phyloP scores from a whole-genome alignment of 1,140 invertebrate species.

The Phymastichus coffea region DNA sequence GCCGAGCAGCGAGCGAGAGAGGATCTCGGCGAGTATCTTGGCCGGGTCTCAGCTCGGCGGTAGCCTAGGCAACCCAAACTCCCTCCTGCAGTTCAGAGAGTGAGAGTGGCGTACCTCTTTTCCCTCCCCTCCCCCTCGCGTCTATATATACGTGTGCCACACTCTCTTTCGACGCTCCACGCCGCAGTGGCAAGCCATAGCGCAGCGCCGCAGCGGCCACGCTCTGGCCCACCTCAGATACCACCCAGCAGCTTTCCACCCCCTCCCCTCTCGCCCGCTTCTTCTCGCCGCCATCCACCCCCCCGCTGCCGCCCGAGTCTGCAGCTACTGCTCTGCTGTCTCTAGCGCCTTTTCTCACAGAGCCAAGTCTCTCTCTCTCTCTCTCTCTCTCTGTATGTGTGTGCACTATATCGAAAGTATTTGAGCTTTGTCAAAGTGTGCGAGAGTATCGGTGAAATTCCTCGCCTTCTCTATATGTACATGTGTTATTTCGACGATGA shows the following conservation, averaged over 20 bases:
- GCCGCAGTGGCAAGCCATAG: constrained; percentile 51
- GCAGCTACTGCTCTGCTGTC: constrained; percentile 17
- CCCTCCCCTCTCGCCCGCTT: constrained; percentile 24
- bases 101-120: constrained; percentile 32
- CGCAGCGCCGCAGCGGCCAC: constrained; percentile 54
- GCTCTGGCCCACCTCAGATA: constrained; percentile 54
- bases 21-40: constrained; percentile 56
- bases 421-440: too few relatives aligned
- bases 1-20: constrained; percentile 22
- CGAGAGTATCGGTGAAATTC: too few relatives aligned
- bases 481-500: too few relatives aligned
- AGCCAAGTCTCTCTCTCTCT: background rate
- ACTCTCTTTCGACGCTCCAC: constrained; percentile 51
- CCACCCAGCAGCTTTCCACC: constrained; percentile 22
- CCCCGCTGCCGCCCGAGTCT: constrained; percentile 14
- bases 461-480: too few relatives aligned
- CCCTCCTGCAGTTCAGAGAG: constrained; percentile 32
- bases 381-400: too few relatives aligned
- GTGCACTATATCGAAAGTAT: too few relatives aligned
- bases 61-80: constrained; percentile 57
- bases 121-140: constrained; percentile 39
- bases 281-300: constrained; percentile 5
- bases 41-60: constrained; percentile 56
- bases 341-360: constrained; percentile 4
- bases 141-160: background rate